Conservation (phyloP, 2,888 invertebrate genomes). For the Fragum sueziense region DNA sequence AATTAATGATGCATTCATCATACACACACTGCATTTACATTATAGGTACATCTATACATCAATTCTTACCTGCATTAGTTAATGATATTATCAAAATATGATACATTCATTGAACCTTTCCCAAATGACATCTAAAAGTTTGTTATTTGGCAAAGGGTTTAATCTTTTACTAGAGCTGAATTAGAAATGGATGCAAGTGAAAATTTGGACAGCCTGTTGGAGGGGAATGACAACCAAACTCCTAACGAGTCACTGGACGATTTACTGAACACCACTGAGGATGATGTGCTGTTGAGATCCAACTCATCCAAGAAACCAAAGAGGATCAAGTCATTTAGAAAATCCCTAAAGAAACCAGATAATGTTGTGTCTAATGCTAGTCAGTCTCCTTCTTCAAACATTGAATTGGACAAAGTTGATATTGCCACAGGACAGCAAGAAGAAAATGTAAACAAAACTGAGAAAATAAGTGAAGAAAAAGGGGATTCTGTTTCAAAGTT, state of each 20-base stretch:
- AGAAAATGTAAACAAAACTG: too few relatives aligned
- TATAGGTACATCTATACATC: too few relatives aligned
- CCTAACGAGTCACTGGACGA: conserved; percentile 30
- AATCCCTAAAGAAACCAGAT: background rate
- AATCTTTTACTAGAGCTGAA: too few relatives aligned
- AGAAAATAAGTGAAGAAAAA: too few relatives aligned
- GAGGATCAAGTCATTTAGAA: conserved; percentile 10
- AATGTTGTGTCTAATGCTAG: background rate
- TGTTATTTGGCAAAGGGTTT: too few relatives aligned
- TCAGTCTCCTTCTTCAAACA: background rate
- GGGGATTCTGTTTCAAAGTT: background rate
- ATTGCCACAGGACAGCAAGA: background rate
- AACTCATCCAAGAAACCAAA: conserved; percentile 6
- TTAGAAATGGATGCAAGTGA: background rate
- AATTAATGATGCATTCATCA: too few relatives aligned
- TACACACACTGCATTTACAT: too few relatives aligned
- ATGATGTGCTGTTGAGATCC: conserved; percentile 27
- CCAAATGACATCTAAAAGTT: background rate
- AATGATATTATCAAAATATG: background rate
- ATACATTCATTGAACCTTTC: background rate
- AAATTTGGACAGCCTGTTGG: conserved; percentile 39
- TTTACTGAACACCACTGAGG: conserved; percentile 26
- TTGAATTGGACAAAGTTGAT: background rate
- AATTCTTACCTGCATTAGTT: too few relatives aligned
- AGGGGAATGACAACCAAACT: conserved; percentile 8